Evolutionary conservation across 2,888 invertebrate species (phyloP), one percentile per base, ranked within the genome.

Genomic region (Mermis nigrescens): DNA sequence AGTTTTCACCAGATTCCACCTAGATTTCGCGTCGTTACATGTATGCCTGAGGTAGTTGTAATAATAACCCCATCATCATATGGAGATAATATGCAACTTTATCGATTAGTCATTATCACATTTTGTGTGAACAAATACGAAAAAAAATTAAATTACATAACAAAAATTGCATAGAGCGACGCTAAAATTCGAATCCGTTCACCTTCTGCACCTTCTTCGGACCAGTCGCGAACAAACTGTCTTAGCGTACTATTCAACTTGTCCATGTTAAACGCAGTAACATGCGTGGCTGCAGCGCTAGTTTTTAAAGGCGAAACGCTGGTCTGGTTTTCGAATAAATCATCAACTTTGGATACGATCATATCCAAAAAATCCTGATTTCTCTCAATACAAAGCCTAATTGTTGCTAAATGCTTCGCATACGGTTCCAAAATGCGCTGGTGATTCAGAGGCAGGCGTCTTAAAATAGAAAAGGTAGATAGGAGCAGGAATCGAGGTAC

Each of bases 211-310:
- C 94, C 92, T 63, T 83, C 82, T 0, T 78, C 77, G 68, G 89
- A 89, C 98, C 98, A 98, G 72, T 98, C 98, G 0, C 98, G 79
- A n/a, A 88, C 88, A 68, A 98, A 81, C 74, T 95, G 92, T 73
- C 92, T 91, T 65, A 98, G 76, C 1, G 91, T 89, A 24, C 87
- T 86, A 73, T 89, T 86, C 38, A 94, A 88, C 79, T 92, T 83
- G 67, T 83, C 83, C 72, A 82, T 79, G 67, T 81, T 81, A 65
- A 72, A 76, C 19, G 63, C 62, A 2, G 66, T 58, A 28, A 67
- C 57, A 3, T 4, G 22, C 22, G n/a, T 32, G 7, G 54, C 15
- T 53, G 55, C 3, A 4, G 12, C 3, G 3, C 32, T 7, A 55
- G 22, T 3, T n/a, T 7, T 52, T 53, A 62, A 63, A 52, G 58